Percentiles rank a stretch among this genome's conserved stretches.
These are phyloP conservation scores for Masticophis lateralis DNA, from an alignment of 2,797 vertebrate species.

Conservation along the genomic window DNA sequence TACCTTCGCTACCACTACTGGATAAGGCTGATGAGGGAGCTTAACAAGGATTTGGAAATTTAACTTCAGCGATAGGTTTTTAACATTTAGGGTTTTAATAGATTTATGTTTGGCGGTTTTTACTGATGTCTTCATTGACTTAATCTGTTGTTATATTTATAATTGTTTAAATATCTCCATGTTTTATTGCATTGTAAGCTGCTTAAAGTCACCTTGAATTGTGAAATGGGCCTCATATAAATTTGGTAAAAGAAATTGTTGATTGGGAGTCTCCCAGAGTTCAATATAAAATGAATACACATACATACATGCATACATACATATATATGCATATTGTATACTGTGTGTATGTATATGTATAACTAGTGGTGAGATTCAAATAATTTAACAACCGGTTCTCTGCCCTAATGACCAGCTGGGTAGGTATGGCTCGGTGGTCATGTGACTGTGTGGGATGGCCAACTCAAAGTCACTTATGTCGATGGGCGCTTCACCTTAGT, in stretches of 20 bases:
- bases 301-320: accelerated
- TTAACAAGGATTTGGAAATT: neutral
- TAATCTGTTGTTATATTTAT: neutral
- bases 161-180: neutral
- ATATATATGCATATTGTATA: neutral
- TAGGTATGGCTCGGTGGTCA: no score
- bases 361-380: neutral
- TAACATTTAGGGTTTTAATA: neutral
- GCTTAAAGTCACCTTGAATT: neutral
- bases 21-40: neutral
- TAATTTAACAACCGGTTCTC: no score
- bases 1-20: no score
- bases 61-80: neutral
- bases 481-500: no score
- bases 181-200: neutral
- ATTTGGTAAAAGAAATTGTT: neutral
- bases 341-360: neutral
- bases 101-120: neutral
- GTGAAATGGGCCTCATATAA: neutral
- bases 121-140: neutral
- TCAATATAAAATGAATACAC: neutral
- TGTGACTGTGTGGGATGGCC: no score
- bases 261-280: neutral
- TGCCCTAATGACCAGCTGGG: no score
- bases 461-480: no score